These are phyloP conservation scores for Halcyon badia DNA, from an alignment of 2,797 vertebrate genomes.

Conservation along the genomic window DNA sequence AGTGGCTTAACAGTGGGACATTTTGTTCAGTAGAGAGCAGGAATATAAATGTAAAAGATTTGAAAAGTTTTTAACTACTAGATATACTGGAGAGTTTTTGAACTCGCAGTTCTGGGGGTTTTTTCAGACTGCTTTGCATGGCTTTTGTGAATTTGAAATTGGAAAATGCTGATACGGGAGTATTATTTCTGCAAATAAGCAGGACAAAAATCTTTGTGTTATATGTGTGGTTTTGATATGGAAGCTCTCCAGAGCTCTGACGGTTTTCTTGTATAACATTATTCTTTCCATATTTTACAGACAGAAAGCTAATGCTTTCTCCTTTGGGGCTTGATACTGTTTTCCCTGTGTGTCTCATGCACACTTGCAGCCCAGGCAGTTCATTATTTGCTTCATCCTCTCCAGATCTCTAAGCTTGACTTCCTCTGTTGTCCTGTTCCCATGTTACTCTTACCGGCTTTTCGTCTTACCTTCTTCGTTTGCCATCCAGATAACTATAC, in stretches of 20 bases:
- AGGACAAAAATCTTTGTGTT: not conserved
- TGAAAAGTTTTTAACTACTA: not conserved
- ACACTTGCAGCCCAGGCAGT: not conserved
- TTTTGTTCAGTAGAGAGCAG: not conserved
- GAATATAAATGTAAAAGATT: not conserved
- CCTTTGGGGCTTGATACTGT: not conserved
- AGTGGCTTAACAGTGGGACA: not conserved
- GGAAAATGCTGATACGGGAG: not conserved
- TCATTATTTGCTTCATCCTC: not conserved
- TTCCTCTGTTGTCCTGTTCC: not conserved
- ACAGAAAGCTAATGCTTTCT: not conserved
- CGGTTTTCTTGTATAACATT: not conserved
- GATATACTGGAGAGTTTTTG: not conserved
- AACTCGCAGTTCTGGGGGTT: not conserved
- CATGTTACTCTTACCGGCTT: not conserved
- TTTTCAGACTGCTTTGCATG: not conserved
- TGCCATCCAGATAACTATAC: not conserved
- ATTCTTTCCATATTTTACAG: not conserved
- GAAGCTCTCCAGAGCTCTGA: not conserved
- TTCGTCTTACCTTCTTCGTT: not conserved
- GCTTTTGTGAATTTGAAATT: not conserved
- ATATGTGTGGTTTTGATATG: not conserved
- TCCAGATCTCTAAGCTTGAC: not conserved
- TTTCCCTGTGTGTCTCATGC: not conserved
- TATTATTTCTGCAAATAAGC: not conserved